These are phyloP conservation scores for Aporophyla lueneburgensis DNA, from an alignment of 2,888 invertebrate species.

Conservation along the genomic window DNA sequence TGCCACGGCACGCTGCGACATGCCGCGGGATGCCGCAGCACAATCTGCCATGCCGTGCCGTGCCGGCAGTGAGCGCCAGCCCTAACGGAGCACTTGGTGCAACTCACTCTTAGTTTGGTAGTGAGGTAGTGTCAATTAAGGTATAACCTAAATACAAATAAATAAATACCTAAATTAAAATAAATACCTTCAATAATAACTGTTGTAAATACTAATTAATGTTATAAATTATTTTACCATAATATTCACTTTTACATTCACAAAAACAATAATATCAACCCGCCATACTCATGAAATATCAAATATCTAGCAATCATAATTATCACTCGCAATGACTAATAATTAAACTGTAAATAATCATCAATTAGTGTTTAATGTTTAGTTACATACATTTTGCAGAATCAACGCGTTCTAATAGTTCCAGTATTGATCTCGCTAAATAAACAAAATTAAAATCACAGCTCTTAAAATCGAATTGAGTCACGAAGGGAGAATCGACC, in stretches of 20 bases:
- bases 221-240: no score
- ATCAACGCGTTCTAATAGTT: background rate
- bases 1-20: no score
- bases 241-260: background rate
- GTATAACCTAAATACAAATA: background rate
- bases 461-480: constrained; percentile 12
- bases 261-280: background rate
- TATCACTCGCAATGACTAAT: background rate
- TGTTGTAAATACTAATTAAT: background rate
- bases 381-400: background rate
- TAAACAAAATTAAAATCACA: constrained; percentile 20
- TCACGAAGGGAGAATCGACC: constrained; percentile 2
- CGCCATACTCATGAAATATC: background rate
- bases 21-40: no score
- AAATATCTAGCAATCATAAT: background rate
- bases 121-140: no score
- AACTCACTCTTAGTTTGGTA: background rate
- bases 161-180: no score
- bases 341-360: background rate
- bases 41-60: no score
- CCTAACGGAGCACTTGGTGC: no score
- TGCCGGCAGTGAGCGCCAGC: no score
- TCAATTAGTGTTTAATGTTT: background rate
- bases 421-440: background rate
- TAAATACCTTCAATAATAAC: background rate